Base-by-base conservation (phyloP, 2,797 vertebrate species). In the Squalus acanthias region DNA sequence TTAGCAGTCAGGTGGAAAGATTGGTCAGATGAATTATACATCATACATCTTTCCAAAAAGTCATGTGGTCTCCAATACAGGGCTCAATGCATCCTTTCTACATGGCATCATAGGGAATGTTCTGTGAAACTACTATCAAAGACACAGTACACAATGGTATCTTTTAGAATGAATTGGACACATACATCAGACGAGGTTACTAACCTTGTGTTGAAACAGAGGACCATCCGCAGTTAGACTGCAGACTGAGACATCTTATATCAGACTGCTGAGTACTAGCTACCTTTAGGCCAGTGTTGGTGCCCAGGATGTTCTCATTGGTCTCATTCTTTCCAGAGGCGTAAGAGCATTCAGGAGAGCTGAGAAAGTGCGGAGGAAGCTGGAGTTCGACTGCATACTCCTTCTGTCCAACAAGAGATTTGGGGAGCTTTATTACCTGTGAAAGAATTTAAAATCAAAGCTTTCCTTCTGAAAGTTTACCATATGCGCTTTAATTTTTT, bases 391-490 rank as follows among this genome's bases (percentile, higher is more conserved):
- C 96, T 96, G 97, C 97, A 95, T 13, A 29, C 20, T 97, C 96
- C 2, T 97, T 97, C 96, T 96, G 96, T 96, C 97, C 96, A 95
- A 97, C 97, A 96, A 96, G 96, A 96, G 96, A 97, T n/a, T 97
- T 97, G 8, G 98, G 98, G 96, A 98, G 97, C 97, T 98, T 98
- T 97, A 98, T 98, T 93, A 99, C 97, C 99, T 99, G 96, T 95
- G 96, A 96, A 92, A 96, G 79, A 96, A 17, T 76, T 95, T 53
- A 26, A 95, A 95, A 95, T 93, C 46, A 95, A 74, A 95, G 20
- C 22, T 20, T 57, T 89, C 6, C 24, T 53, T 89, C 22, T 53
- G 46, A 89, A 89, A 50, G 17, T 50, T 53, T 24, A 57, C 20
- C 24, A 50, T 24, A 88, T 89, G 74, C 8, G 9, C 74, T 79